A percentile compares a stretch with the other conserved stretches of the same genome.
These are phyloP conservation scores for Ecliptopera silaceata DNA, from an alignment of 2,888 invertebrate species.

Conservation along the genomic window DNA sequence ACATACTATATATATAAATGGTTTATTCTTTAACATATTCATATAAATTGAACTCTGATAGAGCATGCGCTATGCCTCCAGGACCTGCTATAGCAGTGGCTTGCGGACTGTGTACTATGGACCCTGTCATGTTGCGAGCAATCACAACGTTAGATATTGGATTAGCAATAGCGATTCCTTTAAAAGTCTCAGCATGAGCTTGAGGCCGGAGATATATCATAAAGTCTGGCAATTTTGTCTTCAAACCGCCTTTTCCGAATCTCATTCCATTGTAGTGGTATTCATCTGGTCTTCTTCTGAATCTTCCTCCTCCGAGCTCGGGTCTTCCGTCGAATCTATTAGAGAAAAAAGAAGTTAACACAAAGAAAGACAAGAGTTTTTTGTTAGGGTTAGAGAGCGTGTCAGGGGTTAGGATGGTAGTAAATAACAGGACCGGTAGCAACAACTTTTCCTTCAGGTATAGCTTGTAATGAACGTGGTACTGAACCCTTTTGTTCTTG, in stretches of 20 bases:
- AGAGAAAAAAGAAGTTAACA: slow-evolving; percentile 59
- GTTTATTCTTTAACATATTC: slow-evolving; percentile 53
- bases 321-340: slow-evolving; percentile 63
- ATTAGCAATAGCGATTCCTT: slow-evolving; percentile 87
- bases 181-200: slow-evolving; percentile 85
- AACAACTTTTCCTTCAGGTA: slow-evolving; percentile 86
- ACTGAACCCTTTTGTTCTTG: slow-evolving; percentile 66
- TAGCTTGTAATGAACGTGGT: slow-evolving; percentile 70
- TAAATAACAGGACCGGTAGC: slow-evolving; percentile 90
- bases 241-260: slow-evolving; percentile 51
- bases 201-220: slow-evolving; percentile 82
- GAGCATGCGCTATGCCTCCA: slow-evolving; percentile 89
- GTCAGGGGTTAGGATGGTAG: slow-evolving; percentile 76
- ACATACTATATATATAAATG: slow-evolving; percentile 18
- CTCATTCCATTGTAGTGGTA: slow-evolving; percentile 62
- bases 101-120: slow-evolving; percentile 86
- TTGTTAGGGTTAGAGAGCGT: slow-evolving; percentile 47
- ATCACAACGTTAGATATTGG: slow-evolving; percentile 87
- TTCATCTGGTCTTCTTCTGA: slow-evolving; percentile 48
- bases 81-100: slow-evolving; percentile 89
- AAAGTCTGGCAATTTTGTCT: slow-evolving; percentile 49
- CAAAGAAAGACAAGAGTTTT: slow-evolving; percentile 34
- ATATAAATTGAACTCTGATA: slow-evolving; percentile 86
- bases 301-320: slow-evolving; percentile 43
- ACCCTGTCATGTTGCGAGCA: slow-evolving; percentile 82